Conservation (phyloP, 2,797 vertebrate genomes). For the Mormyrus proboscirostris region DNA sequence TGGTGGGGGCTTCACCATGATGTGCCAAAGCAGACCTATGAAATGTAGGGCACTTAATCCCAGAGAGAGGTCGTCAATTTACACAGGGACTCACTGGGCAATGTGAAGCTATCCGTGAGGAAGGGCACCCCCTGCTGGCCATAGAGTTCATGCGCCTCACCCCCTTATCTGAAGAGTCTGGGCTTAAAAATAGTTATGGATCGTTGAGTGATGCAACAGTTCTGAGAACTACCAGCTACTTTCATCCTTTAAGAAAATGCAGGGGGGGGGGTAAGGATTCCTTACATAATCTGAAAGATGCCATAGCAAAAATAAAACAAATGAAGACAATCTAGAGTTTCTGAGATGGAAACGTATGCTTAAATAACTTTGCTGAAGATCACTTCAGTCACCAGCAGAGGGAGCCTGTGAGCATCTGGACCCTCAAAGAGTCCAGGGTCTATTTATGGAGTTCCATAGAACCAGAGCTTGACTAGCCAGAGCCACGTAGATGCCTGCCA, state of each 20-base stretch:
- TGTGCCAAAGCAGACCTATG: constrained; percentile 27
- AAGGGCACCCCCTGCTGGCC: constrained; percentile 27
- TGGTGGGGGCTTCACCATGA: background rate
- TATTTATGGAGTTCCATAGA: background rate
- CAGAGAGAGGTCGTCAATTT: background rate
- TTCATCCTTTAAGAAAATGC: constrained; percentile 33
- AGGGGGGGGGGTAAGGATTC: constrained; percentile 29
- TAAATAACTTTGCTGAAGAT: constrained; percentile 7
- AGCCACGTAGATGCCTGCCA: background rate
- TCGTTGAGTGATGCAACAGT: constrained; percentile 32
- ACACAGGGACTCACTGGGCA: constrained; percentile 32
- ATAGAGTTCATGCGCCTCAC: constrained; percentile 2
- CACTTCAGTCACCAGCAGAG: background rate
- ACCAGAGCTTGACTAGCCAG: background rate
- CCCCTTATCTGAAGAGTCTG: constrained; percentile 31
- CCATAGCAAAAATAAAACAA: background rate
- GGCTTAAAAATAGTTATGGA: constrained; percentile 32
- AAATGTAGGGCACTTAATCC: constrained; percentile 31
- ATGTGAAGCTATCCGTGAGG: constrained; percentile 25
- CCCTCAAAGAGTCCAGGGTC: background rate
- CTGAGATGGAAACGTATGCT: constrained; percentile 32
- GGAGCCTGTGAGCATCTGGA: background rate
- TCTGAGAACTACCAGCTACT: constrained; percentile 22
- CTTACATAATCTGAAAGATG: constrained; percentile 3
- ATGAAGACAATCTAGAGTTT: background rate